Evolutionary conservation across 2,113 vertebrate species (phyloP).

Genomic region (Nothobranchius furzeri): DNA sequence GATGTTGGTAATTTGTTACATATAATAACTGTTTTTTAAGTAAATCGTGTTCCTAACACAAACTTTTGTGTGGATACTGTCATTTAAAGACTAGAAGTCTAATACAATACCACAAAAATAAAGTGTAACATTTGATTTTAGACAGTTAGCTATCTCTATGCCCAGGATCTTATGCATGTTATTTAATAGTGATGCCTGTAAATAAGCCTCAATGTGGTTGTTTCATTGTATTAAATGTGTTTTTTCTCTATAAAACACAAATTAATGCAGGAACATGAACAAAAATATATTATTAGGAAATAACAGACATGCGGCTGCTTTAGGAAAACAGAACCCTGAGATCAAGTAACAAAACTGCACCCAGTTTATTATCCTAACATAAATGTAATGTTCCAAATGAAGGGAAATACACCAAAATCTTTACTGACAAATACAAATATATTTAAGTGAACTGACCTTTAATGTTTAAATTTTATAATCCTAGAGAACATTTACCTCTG

Average conservation of each 20-base stretch:
- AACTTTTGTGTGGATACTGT: neutral
- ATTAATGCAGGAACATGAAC: neutral
- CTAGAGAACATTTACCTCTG: constrained; percentile 6
- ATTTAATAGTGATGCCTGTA: too few species aligned
- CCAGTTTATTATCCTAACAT: neutral
- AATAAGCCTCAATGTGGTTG: neutral
- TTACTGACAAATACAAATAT: neutral
- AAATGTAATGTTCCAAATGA: neutral
- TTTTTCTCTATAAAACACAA: neutral
- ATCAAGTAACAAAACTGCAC: neutral
- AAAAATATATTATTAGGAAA: neutral
- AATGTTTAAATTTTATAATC: neutral
- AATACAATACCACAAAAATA: neutral
- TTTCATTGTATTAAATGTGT: neutral
- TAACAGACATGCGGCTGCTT: neutral
- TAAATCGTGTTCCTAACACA: neutral
- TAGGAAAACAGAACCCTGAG: neutral
- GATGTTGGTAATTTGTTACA: neutral
- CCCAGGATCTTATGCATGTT: neutral
- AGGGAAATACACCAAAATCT: neutral
- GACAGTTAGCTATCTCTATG: neutral
- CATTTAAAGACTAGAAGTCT: neutral
- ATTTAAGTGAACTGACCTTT: neutral
- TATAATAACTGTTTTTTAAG: neutral
- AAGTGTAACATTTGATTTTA: neutral